Evolutionary conservation across 2,888 invertebrate genomes (phyloP).

Genomic region (Muschampia plurimacula): DNA sequence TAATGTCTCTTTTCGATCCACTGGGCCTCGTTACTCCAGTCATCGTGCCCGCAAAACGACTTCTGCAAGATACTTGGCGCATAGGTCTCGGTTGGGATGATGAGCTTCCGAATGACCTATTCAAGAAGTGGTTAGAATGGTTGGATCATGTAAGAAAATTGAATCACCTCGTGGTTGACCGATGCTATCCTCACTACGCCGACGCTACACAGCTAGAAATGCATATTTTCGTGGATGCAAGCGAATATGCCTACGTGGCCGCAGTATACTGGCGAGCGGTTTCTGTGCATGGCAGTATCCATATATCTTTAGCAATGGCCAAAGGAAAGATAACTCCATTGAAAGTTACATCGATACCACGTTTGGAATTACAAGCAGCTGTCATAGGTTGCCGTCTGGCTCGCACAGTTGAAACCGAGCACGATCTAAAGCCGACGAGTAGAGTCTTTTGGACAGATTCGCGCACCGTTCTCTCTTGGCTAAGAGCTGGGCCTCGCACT

Average conservation of each 20-base stretch:
- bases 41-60: slow-evolving; percentile 25
- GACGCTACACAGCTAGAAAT: not conserved
- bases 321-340: not conserved
- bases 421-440: not conserved
- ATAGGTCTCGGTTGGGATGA: slow-evolving; percentile 32
- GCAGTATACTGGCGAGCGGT: not conserved
- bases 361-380: slow-evolving; percentile 27
- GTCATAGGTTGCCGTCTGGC: slow-evolving; percentile 35
- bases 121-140: not conserved
- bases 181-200: not conserved
- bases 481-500: slow-evolving; percentile 26
- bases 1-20: slow-evolving; percentile 41
- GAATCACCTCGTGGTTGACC: not conserved
- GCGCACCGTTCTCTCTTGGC: slow-evolving; percentile 36
- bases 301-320: not conserved
- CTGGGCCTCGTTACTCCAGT: slow-evolving; percentile 18
- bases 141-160: not conserved
- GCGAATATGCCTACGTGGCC: not conserved
- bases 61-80: slow-evolving; percentile 40
- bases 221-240: slow-evolving; percentile 7
- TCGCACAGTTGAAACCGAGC: slow-evolving; percentile 20
- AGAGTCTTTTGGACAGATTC: slow-evolving; percentile 40
- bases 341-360: not conserved
- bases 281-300: not conserved
- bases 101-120: not conserved